phyloP scores from a whole-genome alignment of 2,888 invertebrate genomes.

The Ophioninae sp. region DNA sequence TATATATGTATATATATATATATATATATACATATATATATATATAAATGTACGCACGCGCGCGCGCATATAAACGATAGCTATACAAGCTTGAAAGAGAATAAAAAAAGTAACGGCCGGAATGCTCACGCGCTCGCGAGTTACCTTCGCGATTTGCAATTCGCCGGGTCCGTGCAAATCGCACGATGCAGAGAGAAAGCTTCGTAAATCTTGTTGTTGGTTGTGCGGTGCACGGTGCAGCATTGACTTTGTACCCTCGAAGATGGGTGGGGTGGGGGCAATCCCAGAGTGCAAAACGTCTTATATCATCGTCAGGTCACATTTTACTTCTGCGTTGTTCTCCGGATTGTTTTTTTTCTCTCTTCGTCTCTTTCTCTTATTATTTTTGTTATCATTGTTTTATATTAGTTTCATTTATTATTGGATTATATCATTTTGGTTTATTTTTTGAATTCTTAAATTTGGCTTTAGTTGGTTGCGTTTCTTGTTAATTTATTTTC shows the following conservation, averaged over 20 bases:
- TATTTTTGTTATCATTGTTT: too few relatives aligned
- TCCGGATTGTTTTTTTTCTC: conserved; percentile 21
- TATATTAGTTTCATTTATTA: too few relatives aligned
- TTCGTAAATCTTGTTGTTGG: conserved; percentile 72
- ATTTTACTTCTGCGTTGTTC: conserved; percentile 45
- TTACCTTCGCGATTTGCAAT: conserved; percentile 66
- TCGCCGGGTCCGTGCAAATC: conserved; percentile 56
- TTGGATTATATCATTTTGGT: too few relatives aligned
- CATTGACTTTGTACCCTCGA: conserved; percentile 65
- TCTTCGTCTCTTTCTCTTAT: too few relatives aligned
- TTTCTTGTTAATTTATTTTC: too few relatives aligned
- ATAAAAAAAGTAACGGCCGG: conserved; percentile 57
- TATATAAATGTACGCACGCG: too few relatives aligned
- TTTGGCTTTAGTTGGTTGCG: too few relatives aligned
- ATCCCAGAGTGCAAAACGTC: conserved; percentile 62
- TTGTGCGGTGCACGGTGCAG: conserved; percentile 36
- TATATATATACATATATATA: neutral
- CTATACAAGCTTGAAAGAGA: conserved; percentile 44
- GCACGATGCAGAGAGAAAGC: conserved; percentile 69
- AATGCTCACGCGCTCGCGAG: conserved; percentile 60
- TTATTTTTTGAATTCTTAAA: too few relatives aligned
- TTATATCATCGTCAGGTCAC: conserved; percentile 69
- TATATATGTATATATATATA: neutral
- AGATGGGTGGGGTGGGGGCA: conserved; percentile 23
- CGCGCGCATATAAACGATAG: conserved; percentile 4